These are phyloP conservation scores for Nothobranchius kuhntae DNA, from an alignment of 2,113 vertebrate genomes.

Conservation along the genomic window DNA sequence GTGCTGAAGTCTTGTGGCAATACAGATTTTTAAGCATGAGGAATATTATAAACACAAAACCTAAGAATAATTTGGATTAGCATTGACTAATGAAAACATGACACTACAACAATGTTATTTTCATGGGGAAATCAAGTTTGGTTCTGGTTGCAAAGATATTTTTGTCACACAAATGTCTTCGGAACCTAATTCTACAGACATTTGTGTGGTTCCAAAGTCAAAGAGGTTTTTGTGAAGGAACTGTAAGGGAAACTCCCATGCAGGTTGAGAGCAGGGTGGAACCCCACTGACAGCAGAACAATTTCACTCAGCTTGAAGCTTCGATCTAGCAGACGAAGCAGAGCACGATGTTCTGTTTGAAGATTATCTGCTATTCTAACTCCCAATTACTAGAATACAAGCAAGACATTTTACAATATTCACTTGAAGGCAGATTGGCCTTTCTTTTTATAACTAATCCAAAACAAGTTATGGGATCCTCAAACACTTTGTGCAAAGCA, in stretches of 20 bases:
- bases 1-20: too few relatives aligned
- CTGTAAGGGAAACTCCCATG: not conserved
- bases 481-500: not conserved
- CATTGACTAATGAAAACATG: not conserved
- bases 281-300: slow-evolving; percentile 32
- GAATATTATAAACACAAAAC: not conserved
- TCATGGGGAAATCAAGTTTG: not conserved
- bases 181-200: not conserved
- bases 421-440: slow-evolving; percentile 25
- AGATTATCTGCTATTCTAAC: slow-evolving; percentile 23
- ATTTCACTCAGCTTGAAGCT: slow-evolving; percentile 23
- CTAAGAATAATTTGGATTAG: not conserved
- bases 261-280: slow-evolving; percentile 15
- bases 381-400: slow-evolving; percentile 21
- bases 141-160: slow-evolving; percentile 5
- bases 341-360: slow-evolving; percentile 21
- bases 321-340: slow-evolving; percentile 8
- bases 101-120: not conserved
- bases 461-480: slow-evolving; percentile 16
- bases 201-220: slow-evolving; percentile 15
- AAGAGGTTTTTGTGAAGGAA: slow-evolving; percentile 3
- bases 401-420: slow-evolving; percentile 16
- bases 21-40: too few relatives aligned
- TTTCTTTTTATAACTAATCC: slow-evolving; percentile 28
- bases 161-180: slow-evolving; percentile 1